Evolutionary conservation across 2,113 vertebrate species (phyloP).

Genomic region (Polyodon spathula): DNA sequence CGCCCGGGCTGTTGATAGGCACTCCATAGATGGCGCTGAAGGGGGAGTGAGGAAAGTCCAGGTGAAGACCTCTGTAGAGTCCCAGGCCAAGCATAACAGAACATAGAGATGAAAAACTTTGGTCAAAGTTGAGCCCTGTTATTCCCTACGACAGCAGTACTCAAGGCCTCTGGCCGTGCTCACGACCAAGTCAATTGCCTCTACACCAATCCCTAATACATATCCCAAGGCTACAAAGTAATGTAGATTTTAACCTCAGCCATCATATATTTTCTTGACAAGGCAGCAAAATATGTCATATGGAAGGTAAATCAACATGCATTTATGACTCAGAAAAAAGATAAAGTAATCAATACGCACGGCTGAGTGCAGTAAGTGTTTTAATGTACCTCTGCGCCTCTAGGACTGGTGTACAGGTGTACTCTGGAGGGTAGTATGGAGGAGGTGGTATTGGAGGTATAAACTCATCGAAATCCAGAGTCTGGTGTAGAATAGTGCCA

Average conservation of each 20-base stretch:
- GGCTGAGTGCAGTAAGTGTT: constrained; percentile 8
- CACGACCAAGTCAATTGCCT: too few species aligned
- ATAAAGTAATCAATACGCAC: constrained; percentile 20
- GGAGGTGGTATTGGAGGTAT: constrained; percentile 89
- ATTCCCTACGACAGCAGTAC: background rate
- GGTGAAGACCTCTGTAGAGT: constrained; percentile 68
- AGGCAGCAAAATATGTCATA: constrained; percentile 41
- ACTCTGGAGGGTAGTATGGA: constrained; percentile 93
- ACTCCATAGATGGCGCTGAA: constrained; percentile 83
- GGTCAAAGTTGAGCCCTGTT: background rate
- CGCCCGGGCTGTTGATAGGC: constrained; percentile 82
- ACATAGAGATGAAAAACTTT: background rate
- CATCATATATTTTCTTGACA: constrained; percentile 49
- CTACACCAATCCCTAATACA: background rate
- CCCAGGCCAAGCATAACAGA: background rate
- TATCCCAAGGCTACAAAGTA: background rate
- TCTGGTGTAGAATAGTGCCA: constrained; percentile 82
- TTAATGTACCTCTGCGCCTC: constrained; percentile 68
- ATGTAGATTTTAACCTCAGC: constrained; percentile 4
- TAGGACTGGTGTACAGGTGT: constrained; percentile 75
- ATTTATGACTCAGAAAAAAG: constrained; percentile 22
- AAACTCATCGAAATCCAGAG: constrained; percentile 93
- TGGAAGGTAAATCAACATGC: constrained; percentile 29
- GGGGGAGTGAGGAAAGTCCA: constrained; percentile 79
- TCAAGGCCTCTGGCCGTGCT: too few species aligned